A percentile compares a stretch with the other conserved stretches of the same genome.
Conservation (phyloP, 2,113 vertebrate species). For the Tetrao urogallus region DNA sequence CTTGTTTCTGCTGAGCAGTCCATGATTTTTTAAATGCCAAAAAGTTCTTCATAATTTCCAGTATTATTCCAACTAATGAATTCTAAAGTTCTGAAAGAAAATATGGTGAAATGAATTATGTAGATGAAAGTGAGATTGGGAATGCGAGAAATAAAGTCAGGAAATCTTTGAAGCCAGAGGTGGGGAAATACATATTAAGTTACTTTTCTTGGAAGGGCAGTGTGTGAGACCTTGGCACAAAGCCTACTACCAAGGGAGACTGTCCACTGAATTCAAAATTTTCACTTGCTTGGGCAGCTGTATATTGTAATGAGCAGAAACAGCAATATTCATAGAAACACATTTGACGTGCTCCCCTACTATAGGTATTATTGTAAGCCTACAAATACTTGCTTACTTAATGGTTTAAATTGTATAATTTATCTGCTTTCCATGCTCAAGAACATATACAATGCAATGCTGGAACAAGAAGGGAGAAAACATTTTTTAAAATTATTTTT, state of each 20-base stretch:
- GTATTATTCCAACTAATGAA: background rate
- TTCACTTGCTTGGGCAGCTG: background rate
- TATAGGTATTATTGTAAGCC: background rate
- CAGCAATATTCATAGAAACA: background rate
- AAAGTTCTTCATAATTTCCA: background rate
- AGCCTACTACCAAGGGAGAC: background rate
- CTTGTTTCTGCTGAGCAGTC: background rate
- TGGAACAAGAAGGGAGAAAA: background rate
- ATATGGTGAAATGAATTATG: background rate
- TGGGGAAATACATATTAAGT: background rate
- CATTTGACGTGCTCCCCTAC: background rate
- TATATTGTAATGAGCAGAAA: background rate
- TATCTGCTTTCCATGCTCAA: background rate
- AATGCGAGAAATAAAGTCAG: background rate
- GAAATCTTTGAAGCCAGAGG: background rate
- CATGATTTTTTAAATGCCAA: background rate
- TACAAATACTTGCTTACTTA: background rate
- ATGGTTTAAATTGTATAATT: background rate
- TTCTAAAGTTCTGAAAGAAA: background rate
- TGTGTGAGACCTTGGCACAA: background rate
- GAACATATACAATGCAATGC: background rate
- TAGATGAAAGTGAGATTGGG: background rate
- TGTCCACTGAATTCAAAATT: background rate
- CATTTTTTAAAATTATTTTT: background rate
- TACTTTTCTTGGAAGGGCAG: background rate